Conservation (phyloP, 2,797 vertebrate species). For the Orestias chungarensis region DNA sequence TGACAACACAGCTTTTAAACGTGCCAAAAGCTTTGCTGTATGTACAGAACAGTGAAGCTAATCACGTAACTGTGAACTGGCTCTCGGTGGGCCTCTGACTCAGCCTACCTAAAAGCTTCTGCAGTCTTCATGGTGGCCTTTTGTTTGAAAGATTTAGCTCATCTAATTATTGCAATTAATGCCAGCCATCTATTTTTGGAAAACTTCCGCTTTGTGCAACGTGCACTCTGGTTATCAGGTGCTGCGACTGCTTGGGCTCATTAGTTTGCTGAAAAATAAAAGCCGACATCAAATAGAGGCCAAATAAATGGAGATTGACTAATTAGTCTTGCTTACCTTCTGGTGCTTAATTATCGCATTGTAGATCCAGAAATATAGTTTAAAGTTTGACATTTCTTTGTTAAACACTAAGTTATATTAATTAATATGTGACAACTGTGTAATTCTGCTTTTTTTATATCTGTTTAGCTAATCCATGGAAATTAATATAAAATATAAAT, state of each 20-base stretch:
- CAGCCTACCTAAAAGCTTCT: constrained; percentile 48
- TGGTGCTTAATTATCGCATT: constrained; percentile 10
- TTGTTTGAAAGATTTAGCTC: constrained; percentile 62
- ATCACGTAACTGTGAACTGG: constrained; percentile 41
- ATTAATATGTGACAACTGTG: not conserved
- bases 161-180: constrained; percentile 63
- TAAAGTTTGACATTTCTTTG: not conserved
- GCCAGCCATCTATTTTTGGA: constrained; percentile 60
- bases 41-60: constrained; percentile 36
- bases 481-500: no score
- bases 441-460: not conserved
- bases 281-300: constrained; percentile 35
- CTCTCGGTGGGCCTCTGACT: constrained; percentile 52
- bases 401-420: no score
- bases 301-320: constrained; percentile 20
- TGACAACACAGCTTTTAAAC: constrained; percentile 62
- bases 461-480: not conserved
- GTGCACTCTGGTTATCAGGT: constrained; percentile 41
- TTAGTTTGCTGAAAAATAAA: constrained; percentile 46
- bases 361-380: constrained; percentile 1
- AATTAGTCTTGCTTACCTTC: constrained; percentile 11
- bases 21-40: constrained; percentile 76
- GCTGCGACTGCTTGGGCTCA: constrained; percentile 46
- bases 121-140: constrained; percentile 44
- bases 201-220: constrained; percentile 46